Percentiles rank a stretch among this genome's conserved stretches.
Conservation (phyloP, 1,140 invertebrate genomes). For the Aplysia californica region DNA sequence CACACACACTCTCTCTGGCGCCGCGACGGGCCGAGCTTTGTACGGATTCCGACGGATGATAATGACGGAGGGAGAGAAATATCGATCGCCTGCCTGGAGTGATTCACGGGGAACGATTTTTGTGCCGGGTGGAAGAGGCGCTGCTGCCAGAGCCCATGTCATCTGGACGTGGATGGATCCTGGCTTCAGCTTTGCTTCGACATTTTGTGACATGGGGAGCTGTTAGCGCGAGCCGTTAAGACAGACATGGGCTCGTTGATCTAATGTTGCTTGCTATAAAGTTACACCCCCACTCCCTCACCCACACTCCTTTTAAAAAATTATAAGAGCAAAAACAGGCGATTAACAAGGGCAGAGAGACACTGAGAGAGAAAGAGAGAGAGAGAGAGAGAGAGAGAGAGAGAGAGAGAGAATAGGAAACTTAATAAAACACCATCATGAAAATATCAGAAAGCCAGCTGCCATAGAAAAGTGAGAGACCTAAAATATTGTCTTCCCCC, state of each 20-base stretch:
- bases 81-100: too few relatives aligned
- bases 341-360: not conserved
- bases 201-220: not conserved
- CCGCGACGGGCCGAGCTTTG: too few relatives aligned
- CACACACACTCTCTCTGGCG: too few relatives aligned
- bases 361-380: not conserved
- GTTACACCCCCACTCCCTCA: too few relatives aligned
- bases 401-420: not conserved
- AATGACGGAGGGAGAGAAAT: too few relatives aligned
- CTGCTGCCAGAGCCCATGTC: too few relatives aligned
- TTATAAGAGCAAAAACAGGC: not conserved
- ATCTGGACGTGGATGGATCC: too few relatives aligned
- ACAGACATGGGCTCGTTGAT: not conserved
- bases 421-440: not conserved
- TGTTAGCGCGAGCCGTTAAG: not conserved
- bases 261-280: too few relatives aligned
- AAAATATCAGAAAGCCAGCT: not conserved
- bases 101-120: too few relatives aligned
- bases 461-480: not conserved
- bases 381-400: not conserved
- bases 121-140: too few relatives aligned
- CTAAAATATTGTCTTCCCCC: not conserved
- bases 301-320: not conserved
- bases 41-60: too few relatives aligned
- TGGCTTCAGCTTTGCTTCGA: too few relatives aligned